Base-by-base conservation (phyloP, 1,140 invertebrate genomes). In the Vanessa tameamea region DNA sequence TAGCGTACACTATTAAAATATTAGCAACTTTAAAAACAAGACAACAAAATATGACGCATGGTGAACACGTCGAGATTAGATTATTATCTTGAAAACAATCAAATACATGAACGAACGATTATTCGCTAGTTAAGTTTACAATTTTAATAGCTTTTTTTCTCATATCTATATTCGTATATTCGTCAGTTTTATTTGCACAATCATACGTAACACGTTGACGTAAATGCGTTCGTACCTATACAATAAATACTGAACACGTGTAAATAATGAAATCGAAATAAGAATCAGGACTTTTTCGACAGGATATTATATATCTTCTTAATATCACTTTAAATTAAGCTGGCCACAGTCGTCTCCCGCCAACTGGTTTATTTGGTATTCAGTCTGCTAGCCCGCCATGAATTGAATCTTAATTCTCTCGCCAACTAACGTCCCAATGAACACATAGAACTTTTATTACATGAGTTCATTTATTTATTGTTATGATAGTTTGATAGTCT, bases 321-420 rank as follows among this genome's bases (percentile, higher is more conserved):
- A 72, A 74, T 81, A 73, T 73, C 71, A 64, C 76, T 80, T 74
- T 80, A 82, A 87, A 84, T 85, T 78, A 81, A 79, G 71, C 68
- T 61, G 26, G 20, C 26, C 31, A n/a, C 53, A 37, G 6, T 61
- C 14, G 26, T 37, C 57, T 69, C 59, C 72, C 57, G 68, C 72
- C 50, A 79, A 80, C 79, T 79, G 78, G 78, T 83, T 82, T 86
- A 84, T 85, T 43, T 84, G 81, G 79, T 77, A 86, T 89, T 86
- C 82, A 79, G 77, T 78, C 69, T 77, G 77, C 68, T 71, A 73
- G 69, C 66, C 71, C 64, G 64, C 37, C 73, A 57, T 74, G 72
- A 78, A 84, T 82, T 82, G 80, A 85, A 85, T 86, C 78, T 83
- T 83, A 84, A 87, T 87, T 82, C 63, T 76, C 64, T 48, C 61